Evolutionary conservation across 2,888 invertebrate species (phyloP), one percentile per base, ranked within the genome.

Genomic region (Nemapogon koenigi): DNA sequence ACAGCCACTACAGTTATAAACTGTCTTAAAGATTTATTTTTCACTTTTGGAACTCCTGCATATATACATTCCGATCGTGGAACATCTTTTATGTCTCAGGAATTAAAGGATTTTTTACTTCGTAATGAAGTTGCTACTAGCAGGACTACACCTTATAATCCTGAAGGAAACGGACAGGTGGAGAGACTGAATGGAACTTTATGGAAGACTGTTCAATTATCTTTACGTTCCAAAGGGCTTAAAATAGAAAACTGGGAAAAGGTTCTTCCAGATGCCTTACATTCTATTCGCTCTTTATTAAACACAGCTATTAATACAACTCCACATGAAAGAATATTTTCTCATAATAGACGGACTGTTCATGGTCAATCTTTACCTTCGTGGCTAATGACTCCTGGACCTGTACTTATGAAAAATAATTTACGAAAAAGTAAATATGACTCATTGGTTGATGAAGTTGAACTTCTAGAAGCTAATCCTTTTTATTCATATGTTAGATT

Each of bases 41-140:
- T 18, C 13, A 30, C 44, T 3, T 48, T 48, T 37, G 47, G 46
- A 7, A 38, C 41, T 8, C 46, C 46, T 8, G 30, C 40, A 11
- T 47, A 29, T 26, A 42, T 49, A 16, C 47, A 48, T 40, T 43
- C 42, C 6, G 46, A 49, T 29, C 36, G 43, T 41, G 46, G 44
- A 8, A 16, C 44, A 10, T 38, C 38, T 16, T 42, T 46, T 37
- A 41, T 47, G 39, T 46, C 41, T 1, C 13, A 13, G 15, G 43
- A 46, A 32, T 18, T 48, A 4, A 45, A 41, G 22, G 15, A 30
- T 15, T 46, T 37, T 17, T 30, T 46, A 3, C 28, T 36, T 14
- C 30, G 38, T 7, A 35, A 40, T 32, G 42, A 43, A n/a, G 33
- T 47, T 6, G 45, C 45, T 7, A 43, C 46, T 2, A 46, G 48